Conservation (phyloP, 1,140 invertebrate genomes). For the Caenorhabditis latens region DNA sequence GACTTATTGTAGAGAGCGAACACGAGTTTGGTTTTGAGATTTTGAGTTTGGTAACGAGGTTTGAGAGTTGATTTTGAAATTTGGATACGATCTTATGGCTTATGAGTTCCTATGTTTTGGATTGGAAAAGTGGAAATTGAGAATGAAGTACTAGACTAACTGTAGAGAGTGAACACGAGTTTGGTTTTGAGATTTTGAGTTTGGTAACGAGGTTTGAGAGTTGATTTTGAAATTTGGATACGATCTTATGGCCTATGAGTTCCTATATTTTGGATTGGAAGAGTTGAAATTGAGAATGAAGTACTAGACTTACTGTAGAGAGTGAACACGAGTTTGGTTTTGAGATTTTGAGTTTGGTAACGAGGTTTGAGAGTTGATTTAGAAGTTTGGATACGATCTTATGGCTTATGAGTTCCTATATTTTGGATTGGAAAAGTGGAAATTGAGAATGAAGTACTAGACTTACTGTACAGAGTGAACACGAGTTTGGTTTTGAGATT, state of each 20-base stretch:
- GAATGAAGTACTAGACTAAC: too few species aligned
- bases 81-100: background rate
- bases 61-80: background rate
- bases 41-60: background rate
- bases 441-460: too few species aligned
- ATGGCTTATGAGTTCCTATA: too few species aligned
- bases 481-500: background rate
- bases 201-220: background rate
- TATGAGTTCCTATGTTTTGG: background rate
- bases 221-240: background rate
- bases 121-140: too few species aligned
- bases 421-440: too few species aligned
- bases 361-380: background rate
- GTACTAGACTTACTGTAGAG: too few species aligned
- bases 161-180: background rate
- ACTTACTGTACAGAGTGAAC: too few species aligned
- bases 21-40: background rate
- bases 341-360: background rate
- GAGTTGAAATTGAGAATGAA: too few species aligned
- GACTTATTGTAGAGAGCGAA: too few species aligned
- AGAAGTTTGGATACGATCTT: too few species aligned
- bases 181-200: background rate
- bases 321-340: background rate
- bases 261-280: too few species aligned
- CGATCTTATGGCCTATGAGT: background rate